phyloP scores from a whole-genome alignment of 2,797 vertebrate genomes.

The Chrosomus eos region DNA sequence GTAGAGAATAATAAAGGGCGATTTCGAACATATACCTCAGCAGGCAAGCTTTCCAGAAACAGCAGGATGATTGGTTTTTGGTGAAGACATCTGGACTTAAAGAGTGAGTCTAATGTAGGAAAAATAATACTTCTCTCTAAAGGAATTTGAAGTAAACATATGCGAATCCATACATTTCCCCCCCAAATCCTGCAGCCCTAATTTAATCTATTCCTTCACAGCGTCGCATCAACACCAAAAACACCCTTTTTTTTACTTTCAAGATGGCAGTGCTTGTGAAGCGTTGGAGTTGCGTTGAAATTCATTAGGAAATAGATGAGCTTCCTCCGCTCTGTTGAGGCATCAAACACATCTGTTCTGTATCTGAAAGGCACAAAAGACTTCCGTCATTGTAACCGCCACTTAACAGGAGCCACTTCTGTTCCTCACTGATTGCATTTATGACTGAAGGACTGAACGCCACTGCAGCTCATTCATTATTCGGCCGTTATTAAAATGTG shows the following conservation, averaged over 20 bases:
- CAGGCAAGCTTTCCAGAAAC: background rate
- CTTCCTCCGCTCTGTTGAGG: slow-evolving; percentile 7
- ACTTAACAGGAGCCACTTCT: slow-evolving; percentile 9
- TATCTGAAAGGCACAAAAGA: slow-evolving; percentile 19
- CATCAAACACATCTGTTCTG: slow-evolving; percentile 35
- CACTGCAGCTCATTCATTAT: background rate
- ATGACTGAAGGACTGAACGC: slow-evolving; percentile 14
- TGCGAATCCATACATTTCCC: background rate
- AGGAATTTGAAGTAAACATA: background rate
- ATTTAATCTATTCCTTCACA: background rate
- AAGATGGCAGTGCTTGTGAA: background rate
- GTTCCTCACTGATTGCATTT: background rate
- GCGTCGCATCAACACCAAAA: background rate
- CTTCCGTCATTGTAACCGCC: slow-evolving; percentile 9
- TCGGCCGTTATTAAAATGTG: slow-evolving; percentile 20
- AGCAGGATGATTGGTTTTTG: background rate
- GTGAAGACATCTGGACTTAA: background rate
- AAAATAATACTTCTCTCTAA: background rate
- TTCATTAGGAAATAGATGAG: slow-evolving; percentile 28
- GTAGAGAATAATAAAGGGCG: too few relatives aligned
- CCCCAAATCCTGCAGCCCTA: background rate
- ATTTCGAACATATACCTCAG: background rate
- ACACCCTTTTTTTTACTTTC: background rate
- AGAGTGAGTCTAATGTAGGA: background rate
- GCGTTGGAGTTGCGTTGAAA: background rate